A percentile compares a stretch with the other conserved stretches of the same genome.
Evolutionary conservation across 2,888 invertebrate species (phyloP).

Genomic region (Pammene fasciana): DNA sequence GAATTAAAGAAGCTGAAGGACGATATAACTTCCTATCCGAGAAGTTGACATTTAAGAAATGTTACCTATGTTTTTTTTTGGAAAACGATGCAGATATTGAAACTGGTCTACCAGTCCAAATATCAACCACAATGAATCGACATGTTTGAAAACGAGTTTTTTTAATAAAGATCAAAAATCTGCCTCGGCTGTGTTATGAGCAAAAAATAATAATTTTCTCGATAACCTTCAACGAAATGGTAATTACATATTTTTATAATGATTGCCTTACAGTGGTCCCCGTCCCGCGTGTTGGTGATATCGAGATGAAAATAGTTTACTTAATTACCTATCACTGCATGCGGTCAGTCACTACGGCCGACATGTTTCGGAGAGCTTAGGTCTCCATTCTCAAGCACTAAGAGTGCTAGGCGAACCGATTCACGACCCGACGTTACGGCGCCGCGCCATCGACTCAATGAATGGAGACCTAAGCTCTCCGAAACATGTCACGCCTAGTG

Average conservation of each 20-base stretch:
- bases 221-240: conserved; percentile 4
- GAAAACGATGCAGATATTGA: neutral
- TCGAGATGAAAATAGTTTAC: too few species aligned
- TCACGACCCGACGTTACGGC: too few species aligned
- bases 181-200: conserved; percentile 17
- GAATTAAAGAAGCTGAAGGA: conserved; percentile 6
- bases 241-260: neutral
- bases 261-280: neutral
- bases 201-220: conserved; percentile 9
- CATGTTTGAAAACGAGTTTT: neutral
- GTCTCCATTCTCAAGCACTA: too few species aligned
- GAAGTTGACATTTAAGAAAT: conserved; percentile 23
- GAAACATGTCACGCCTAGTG: too few species aligned
- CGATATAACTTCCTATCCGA: neutral
- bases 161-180: conserved; percentile 19
- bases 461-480: too few species aligned
- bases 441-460: too few species aligned
- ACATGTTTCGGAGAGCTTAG: too few species aligned
- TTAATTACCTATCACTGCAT: too few species aligned
- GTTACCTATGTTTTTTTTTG: conserved; percentile 16
- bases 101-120: conserved; percentile 14
- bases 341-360: too few species aligned
- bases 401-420: too few species aligned
- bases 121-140: conserved; percentile 12
- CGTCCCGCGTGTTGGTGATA: too few species aligned